phyloP scores from a whole-genome alignment of 2,888 invertebrate species.

The Cryptocephalus primarius region DNA sequence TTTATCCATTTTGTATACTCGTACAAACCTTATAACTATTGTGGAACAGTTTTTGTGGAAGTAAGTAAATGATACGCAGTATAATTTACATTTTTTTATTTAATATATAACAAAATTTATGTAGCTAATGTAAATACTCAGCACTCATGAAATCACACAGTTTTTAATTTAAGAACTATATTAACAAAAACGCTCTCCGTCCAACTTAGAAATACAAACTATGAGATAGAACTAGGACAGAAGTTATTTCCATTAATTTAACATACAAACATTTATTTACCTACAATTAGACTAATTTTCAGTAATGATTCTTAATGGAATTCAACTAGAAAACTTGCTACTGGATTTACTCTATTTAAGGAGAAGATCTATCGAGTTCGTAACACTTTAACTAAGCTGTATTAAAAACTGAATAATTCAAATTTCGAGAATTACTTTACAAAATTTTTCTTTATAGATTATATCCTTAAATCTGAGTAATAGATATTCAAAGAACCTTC shows the following conservation, averaged over 20 bases:
- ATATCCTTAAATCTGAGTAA: too few species aligned
- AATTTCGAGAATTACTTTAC: too few species aligned
- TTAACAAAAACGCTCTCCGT: background rate
- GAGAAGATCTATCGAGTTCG: too few species aligned
- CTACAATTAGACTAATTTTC: slow-evolving; percentile 20
- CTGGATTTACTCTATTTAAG: slow-evolving; percentile 9
- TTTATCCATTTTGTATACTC: too few species aligned
- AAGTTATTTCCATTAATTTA: slow-evolving; percentile 11
- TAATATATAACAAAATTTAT: slow-evolving; percentile 29
- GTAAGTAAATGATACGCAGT: background rate
- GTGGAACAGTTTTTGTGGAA: too few species aligned
- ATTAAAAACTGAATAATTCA: too few species aligned
- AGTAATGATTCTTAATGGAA: slow-evolving; percentile 12
- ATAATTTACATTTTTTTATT: slow-evolving; percentile 8
- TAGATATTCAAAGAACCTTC: too few species aligned
- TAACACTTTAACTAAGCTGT: background rate
- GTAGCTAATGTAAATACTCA: slow-evolving; percentile 26
- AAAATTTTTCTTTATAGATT: too few species aligned
- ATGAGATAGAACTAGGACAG: slow-evolving; percentile 11
- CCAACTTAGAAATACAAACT: slow-evolving; percentile 9
- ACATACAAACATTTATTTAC: slow-evolving; percentile 24
- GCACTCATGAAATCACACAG: slow-evolving; percentile 29
- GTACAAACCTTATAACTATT: too few species aligned
- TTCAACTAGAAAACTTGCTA: slow-evolving; percentile 14
- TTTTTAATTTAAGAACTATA: slow-evolving; percentile 16